Base-by-base conservation (phyloP, 1,140 invertebrate genomes). In the Papilio machaon region DNA sequence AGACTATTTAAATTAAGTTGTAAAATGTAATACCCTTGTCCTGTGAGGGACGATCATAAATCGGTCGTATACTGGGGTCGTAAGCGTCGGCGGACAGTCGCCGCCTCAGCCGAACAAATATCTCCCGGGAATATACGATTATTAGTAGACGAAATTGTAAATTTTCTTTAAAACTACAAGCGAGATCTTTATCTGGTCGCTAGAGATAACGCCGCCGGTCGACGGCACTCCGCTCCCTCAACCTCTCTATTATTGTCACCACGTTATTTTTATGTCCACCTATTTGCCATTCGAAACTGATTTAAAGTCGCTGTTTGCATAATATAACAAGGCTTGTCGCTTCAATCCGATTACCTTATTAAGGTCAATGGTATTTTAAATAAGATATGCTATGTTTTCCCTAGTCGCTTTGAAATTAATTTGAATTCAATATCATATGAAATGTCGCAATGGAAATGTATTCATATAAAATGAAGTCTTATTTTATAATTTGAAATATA, bases 61-160 rank as follows among this genome's bases (percentile, higher is more conserved):
- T 94, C 85, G 87, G 87, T 82, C 83, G 81, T 85, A 85, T 89
- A 92, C 87, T 90, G 87, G 88, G 89, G 88, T 90, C 88, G 89
- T 92, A 91, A 92, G 89, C 85, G 89, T 88, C 85, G 83, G 82
- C 52, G 85, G 73, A 79, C 81, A 82, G 77, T 79, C 58, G 74
- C 77, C 80, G 87, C 81, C 78, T 80, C 73, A 75, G 82, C 79
- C 81, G 84, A 82, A 84, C 85, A 85, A 85, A 89, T 87, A 84
- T 87, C 85, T 87, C 83, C 60, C 78, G 89, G 90, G 87, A 88
- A 90, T 92, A 90, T 94, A 92, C 86, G 87, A 85, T 92, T 92
- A 92, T 92, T 92, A 93, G 88, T 85, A 82, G 86, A 83, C 84
- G 82, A 89, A 89, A 86, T 92, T 94, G 87, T 93, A 91, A 91